phyloP scores from a whole-genome alignment of 2,888 invertebrate genomes.

The Agonopterix arenella region DNA sequence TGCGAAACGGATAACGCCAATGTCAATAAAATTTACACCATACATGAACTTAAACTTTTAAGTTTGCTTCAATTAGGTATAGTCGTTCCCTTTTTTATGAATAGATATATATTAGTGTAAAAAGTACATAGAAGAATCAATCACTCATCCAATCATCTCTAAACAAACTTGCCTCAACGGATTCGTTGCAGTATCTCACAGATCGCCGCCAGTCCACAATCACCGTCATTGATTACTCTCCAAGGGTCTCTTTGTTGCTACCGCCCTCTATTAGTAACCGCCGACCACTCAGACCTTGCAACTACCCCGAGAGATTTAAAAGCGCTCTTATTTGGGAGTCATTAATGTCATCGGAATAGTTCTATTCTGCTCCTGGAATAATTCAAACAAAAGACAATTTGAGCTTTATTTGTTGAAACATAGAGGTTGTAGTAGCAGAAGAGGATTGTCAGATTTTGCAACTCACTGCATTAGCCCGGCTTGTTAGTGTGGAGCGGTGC shows the following conservation, averaged over 20 bases:
- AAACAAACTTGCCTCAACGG: slow-evolving; percentile 30
- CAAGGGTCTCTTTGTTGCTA: slow-evolving; percentile 51
- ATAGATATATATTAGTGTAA: not conserved
- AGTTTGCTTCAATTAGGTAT: no score
- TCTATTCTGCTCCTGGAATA: slow-evolving; percentile 56
- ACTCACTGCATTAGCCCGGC: slow-evolving; percentile 73
- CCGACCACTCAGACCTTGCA: slow-evolving; percentile 26
- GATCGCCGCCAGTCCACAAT: slow-evolving; percentile 32
- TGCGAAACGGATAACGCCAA: no score
- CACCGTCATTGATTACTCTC: slow-evolving; percentile 52
- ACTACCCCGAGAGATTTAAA: slow-evolving; percentile 50
- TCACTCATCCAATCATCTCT: slow-evolving; percentile 23
- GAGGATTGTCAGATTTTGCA: slow-evolving; percentile 52
- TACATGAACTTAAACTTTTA: no score
- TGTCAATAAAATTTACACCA: no score
- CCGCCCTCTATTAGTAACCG: slow-evolving; percentile 54
- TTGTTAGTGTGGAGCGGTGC: slow-evolving; percentile 60
- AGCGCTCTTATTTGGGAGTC: slow-evolving; percentile 53
- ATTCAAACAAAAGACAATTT: slow-evolving; percentile 7
- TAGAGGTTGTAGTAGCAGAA: not conserved
- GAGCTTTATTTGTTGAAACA: no score
- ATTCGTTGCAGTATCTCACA: slow-evolving; percentile 31
- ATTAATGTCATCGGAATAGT: slow-evolving; percentile 68
- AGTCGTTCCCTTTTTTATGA: no score
- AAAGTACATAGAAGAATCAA: slow-evolving; percentile 1